Conservation (phyloP, 1,140 invertebrate species). For the Meloidogyne floridensis region DNA sequence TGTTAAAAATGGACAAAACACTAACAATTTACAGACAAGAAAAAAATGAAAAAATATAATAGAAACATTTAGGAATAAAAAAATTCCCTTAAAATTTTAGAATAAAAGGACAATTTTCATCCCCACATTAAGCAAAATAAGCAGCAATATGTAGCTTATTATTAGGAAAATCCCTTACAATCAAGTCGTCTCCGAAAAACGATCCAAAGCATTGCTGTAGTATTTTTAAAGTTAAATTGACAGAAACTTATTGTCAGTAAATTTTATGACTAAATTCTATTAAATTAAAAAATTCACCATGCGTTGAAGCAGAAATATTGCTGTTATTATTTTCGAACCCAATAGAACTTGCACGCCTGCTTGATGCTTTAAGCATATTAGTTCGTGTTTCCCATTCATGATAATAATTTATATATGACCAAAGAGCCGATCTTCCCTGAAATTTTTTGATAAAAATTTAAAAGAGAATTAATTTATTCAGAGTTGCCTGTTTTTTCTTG, state of each 20-base stretch:
- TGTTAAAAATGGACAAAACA: conserved; percentile 45
- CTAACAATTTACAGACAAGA: conserved; percentile 31
- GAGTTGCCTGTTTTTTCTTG: conserved; percentile 80
- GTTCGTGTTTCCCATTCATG: conserved; percentile 58
- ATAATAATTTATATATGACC: conserved; percentile 55
- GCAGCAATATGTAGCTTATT: conserved; percentile 19
- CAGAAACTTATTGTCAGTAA: not conserved
- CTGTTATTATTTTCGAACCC: not conserved
- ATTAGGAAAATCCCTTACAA: conserved; percentile 54
- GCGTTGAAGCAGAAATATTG: not conserved
- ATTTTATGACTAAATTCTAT: no score
- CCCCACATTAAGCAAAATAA: conserved; percentile 13
- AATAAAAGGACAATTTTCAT: conserved; percentile 11
- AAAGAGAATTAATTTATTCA: not conserved
- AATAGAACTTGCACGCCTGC: conserved; percentile 15
- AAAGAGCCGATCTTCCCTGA: conserved; percentile 64
- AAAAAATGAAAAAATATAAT: not conserved
- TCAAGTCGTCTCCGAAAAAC: conserved; percentile 59
- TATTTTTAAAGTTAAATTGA: not conserved
- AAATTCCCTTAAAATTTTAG: not conserved
- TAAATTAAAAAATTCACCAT: conserved; percentile 8
- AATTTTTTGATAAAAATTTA: not conserved
- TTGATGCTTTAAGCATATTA: conserved; percentile 11
- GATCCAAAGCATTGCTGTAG: conserved; percentile 52
- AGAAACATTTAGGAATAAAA: not conserved